A percentile compares a stretch with the other conserved stretches of the same genome.
These are phyloP conservation scores for Pseudococcus longispinus DNA, from an alignment of 2,888 invertebrate genomes.

Conservation along the genomic window DNA sequence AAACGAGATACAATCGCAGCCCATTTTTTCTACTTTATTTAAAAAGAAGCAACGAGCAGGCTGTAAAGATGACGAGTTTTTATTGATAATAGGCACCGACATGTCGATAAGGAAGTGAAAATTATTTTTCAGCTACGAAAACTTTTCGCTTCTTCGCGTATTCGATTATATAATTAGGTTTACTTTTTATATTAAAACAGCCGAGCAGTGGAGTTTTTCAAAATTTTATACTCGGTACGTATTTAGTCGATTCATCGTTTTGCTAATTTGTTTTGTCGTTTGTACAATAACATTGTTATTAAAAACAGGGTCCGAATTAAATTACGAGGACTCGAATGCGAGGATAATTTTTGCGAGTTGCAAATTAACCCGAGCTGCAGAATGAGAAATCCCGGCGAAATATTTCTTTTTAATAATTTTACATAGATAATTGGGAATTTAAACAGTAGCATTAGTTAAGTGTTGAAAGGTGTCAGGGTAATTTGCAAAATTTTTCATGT, in stretches of 20 bases:
- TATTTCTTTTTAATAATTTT: not conserved
- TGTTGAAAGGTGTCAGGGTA: no score
- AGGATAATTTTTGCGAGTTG: not conserved
- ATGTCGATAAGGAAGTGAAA: constrained; percentile 1
- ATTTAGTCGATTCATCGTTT: not conserved
- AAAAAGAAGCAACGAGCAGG: not conserved
- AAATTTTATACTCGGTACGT: not conserved
- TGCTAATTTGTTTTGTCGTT: constrained; percentile 20
- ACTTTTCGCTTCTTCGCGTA: not conserved
- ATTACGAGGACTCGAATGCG: not conserved
- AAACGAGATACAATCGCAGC: not conserved
- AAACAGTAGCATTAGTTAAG: not conserved
- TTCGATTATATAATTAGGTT: constrained; percentile 2
- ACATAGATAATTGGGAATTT: not conserved
- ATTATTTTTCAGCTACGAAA: not conserved
- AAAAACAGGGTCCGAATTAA: not conserved
- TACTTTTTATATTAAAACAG: not conserved
- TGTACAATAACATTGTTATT: not conserved
- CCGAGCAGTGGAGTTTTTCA: not conserved
- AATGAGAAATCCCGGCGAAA: not conserved
- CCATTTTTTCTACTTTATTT: not conserved
- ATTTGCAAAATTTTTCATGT: no score
- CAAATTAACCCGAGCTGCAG: not conserved
- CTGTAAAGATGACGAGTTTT: not conserved
- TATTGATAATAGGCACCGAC: not conserved